Conservation (phyloP, 2,888 invertebrate species). For the Trypoxylon attenuatum region DNA sequence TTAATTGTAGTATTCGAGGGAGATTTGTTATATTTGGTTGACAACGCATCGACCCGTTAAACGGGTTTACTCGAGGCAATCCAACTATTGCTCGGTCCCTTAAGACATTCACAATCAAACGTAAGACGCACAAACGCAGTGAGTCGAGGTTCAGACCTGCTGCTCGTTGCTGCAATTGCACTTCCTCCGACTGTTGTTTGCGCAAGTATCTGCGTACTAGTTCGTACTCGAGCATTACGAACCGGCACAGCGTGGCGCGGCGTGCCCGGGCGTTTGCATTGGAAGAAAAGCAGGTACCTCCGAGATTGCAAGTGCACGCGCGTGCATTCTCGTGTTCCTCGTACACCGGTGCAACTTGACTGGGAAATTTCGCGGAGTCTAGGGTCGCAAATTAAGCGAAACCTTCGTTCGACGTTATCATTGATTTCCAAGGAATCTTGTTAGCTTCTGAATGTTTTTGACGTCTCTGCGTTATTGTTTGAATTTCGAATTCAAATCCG, state of each 20-base stretch:
- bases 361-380: slow-evolving; percentile 19
- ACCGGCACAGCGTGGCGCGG: too few relatives aligned
- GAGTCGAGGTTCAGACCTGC: slow-evolving; percentile 13
- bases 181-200: slow-evolving; percentile 53
- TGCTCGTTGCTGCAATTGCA: slow-evolving; percentile 41
- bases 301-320: slow-evolving; percentile 14
- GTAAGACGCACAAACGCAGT: slow-evolving; percentile 20
- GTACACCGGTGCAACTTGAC: slow-evolving; percentile 34
- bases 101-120: slow-evolving; percentile 10
- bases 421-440: too few relatives aligned
- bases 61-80: too few relatives aligned
- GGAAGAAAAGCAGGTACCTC: slow-evolving; percentile 44
- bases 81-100: too few relatives aligned
- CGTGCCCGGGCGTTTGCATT: slow-evolving; percentile 35
- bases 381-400: slow-evolving; percentile 27
- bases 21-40: too few relatives aligned
- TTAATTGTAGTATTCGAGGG: too few relatives aligned
- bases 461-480: too few relatives aligned
- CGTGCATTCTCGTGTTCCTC: slow-evolving; percentile 2
- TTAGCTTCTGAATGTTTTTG: too few relatives aligned
- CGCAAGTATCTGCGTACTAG: slow-evolving; percentile 46
- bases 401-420: neutral
- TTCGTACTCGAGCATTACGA: slow-evolving; percentile 40
- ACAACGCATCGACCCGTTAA: too few relatives aligned
- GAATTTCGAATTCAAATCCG: too few relatives aligned